Evolutionary conservation across 2,113 vertebrate species (phyloP), one percentile per base, ranked within the genome.

Genomic region (Psammodynastes pulverulentus): DNA sequence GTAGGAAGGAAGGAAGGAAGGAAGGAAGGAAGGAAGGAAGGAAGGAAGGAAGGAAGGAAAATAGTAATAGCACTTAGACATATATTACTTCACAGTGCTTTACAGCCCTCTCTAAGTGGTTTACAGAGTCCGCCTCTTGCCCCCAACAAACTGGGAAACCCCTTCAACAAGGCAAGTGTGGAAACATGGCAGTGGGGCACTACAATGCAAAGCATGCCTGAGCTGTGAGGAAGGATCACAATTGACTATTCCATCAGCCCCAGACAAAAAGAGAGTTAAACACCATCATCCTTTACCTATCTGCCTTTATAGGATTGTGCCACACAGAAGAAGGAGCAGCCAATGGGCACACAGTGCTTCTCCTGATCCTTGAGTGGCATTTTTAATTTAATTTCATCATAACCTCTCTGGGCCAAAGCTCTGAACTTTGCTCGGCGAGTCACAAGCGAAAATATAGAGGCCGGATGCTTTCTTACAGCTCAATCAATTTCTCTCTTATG

Each of bases 391-490:
- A 84, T 92, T 84, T 94, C 91, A 51, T 5, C n/a, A n/a, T 94
- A 90, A 52, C 88, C 92, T 95, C 91, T 58, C 15, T 89, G 91
- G 84, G 84, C 49, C n/a, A 84, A 86, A 89, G 52, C 88, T 92
- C 93, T 94, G 85, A 93, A 94, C 89, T 51, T 24, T 87, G 93
- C 91, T 87, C 13, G 45, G 88, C 93, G 49, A 56, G 94, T 91
- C 52, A 54, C 90, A 90, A 94, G 92, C 93, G 94, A 84, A 94
- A 94, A 96, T 84, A 94, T 94, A 96, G 58, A 15, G 86, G 49
- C 67, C 17, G 29, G 62, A 90, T 43, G 87, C 88, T 94, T 93
- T 93, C 56, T 95, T 84, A 51, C 24, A 43, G 72, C 91, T 46
- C 56, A 91, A n/a, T 67, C 39, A 19, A 46, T 48, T 56, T 87